phyloP scores from a whole-genome alignment of 2,113 vertebrate species.

The Neotragus moschatus region DNA sequence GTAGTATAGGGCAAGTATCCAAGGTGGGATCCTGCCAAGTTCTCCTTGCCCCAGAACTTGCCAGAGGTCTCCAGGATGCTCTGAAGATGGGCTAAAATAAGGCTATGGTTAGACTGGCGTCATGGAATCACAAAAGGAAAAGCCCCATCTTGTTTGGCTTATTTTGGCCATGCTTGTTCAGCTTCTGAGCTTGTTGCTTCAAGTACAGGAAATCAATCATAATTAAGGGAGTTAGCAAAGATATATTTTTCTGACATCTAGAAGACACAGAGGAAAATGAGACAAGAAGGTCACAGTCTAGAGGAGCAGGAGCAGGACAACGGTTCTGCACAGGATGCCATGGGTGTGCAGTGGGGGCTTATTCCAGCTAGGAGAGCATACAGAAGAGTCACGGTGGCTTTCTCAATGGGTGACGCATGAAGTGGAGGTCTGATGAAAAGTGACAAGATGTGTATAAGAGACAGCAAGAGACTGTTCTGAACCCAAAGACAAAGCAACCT shows the following conservation, averaged over 20 bases:
- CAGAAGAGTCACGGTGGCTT: neutral
- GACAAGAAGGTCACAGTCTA: neutral
- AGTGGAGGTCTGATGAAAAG: neutral
- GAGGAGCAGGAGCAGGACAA: neutral
- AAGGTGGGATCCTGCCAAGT: neutral
- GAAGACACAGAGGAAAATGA: neutral
- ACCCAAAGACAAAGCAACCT: neutral
- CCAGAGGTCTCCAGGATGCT: neutral
- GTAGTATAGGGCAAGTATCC: neutral
- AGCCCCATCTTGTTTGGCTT: neutral
- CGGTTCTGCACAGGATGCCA: neutral
- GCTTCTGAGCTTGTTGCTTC: neutral
- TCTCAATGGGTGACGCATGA: neutral
- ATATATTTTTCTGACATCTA: neutral
- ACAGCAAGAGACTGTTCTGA: neutral
- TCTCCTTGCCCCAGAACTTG: neutral
- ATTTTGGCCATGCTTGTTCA: neutral
- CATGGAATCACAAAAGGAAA: too few relatives aligned
- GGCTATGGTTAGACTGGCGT: neutral
- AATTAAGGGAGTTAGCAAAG: neutral
- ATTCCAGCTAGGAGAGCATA: neutral
- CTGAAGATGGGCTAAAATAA: neutral
- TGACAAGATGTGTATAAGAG: too few relatives aligned
- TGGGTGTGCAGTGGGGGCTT: neutral
- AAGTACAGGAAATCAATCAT: neutral